phyloP scores from a whole-genome alignment of 2,797 vertebrate genomes.

The Helicolenus hilgendorfi region DNA sequence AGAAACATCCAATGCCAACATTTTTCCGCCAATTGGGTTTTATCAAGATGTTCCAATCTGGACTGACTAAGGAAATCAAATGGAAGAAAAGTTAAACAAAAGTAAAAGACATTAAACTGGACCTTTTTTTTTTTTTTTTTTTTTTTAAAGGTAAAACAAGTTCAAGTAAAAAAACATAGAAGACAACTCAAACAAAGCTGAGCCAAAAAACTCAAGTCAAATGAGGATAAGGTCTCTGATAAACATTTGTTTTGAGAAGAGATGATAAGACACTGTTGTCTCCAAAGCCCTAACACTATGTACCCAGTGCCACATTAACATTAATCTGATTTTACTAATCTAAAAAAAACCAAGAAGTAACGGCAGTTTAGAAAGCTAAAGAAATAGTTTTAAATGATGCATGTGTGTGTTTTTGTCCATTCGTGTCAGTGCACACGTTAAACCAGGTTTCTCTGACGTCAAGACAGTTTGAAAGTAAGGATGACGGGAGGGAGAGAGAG shows the following conservation, averaged over 20 bases:
- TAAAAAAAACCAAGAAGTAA: background rate
- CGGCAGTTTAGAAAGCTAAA: background rate
- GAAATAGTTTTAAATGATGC: slow-evolving; percentile 20
- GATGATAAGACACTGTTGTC: background rate
- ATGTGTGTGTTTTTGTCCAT: slow-evolving; percentile 13
- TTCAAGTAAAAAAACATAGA: background rate
- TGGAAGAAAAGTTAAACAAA: background rate
- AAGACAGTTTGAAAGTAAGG: slow-evolving; percentile 26
- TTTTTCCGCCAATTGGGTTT: too few relatives aligned
- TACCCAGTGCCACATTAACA: background rate
- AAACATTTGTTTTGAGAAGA: background rate
- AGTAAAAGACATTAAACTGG: background rate
- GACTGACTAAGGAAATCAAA: background rate
- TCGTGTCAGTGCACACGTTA: slow-evolving; percentile 20
- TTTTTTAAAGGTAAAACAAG: background rate
- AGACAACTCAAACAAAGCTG: background rate
- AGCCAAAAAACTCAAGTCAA: too few relatives aligned
- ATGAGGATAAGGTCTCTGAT: background rate
- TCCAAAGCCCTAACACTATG: background rate
- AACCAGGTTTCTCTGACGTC: slow-evolving; percentile 53
- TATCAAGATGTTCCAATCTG: background rate
- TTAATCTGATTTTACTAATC: background rate
- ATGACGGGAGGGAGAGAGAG: background rate
- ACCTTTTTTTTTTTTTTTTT: background rate
- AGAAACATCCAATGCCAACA: too few relatives aligned